These are phyloP conservation scores for Montipora capricornis DNA, from an alignment of 64 coral and sea anemone species.

Conservation along the genomic window DNA sequence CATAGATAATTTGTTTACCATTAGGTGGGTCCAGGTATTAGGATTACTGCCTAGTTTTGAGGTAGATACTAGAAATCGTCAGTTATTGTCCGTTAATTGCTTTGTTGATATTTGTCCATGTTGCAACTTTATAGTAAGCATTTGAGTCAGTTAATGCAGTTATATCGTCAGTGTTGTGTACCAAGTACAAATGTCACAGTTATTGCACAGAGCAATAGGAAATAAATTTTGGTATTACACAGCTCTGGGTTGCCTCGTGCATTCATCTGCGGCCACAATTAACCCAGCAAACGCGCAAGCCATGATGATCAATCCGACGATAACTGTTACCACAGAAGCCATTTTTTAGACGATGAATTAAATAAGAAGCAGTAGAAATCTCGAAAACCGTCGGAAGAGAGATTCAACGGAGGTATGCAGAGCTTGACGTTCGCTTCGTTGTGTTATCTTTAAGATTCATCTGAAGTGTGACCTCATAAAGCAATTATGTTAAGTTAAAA, in stretches of 20 bases:
- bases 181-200: slow-evolving; percentile 6
- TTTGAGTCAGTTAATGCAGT: not conserved
- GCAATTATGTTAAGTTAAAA: slow-evolving; percentile 24
- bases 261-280: slow-evolving; percentile 83
- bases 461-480: slow-evolving; percentile 38
- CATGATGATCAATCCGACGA: slow-evolving; percentile 65
- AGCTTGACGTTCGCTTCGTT: not conserved
- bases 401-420: not conserved
- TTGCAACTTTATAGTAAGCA: not conserved
- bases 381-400: not conserved
- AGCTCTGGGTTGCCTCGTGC: slow-evolving; percentile 49
- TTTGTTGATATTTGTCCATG: not conserved
- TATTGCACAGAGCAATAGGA: not conserved
- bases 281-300: slow-evolving; percentile 77
- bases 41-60: too few relatives aligned
- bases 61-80: too few relatives aligned
- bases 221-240: slow-evolving; percentile 14
- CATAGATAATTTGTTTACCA: too few relatives aligned
- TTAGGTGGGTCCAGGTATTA: too few relatives aligned
- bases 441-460: not conserved
- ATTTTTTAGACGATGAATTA: not conserved
- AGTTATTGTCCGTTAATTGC: not conserved
- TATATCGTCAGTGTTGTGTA: not conserved
- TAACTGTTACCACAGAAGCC: slow-evolving; percentile 58
- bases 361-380: not conserved